A percentile compares a stretch with the other conserved stretches of the same genome.
These are phyloP conservation scores for Dicrurus megarhynchus DNA, from an alignment of 2,113 vertebrate genomes.

Conservation along the genomic window DNA sequence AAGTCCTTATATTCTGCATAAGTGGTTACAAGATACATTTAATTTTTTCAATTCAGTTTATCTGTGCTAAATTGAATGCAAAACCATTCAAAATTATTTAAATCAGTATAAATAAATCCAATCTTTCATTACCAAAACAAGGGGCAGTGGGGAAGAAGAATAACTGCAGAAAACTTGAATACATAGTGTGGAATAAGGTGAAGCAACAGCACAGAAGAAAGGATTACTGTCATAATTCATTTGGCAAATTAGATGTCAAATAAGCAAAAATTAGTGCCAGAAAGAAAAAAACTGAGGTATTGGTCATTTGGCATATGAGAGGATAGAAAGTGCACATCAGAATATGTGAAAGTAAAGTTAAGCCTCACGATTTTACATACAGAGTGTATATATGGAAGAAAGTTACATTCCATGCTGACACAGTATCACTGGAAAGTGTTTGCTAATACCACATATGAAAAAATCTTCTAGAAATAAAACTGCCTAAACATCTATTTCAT, in stretches of 20 bases:
- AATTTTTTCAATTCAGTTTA: background rate
- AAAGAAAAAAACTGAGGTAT: background rate
- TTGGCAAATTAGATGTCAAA: conserved; percentile 24
- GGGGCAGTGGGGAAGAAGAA: fast-evolving
- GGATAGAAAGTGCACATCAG: background rate
- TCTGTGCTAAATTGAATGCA: background rate
- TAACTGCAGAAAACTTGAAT: background rate
- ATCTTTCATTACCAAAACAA: background rate
- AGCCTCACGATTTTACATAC: background rate
- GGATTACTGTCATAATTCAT: conserved; percentile 42
- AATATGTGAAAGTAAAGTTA: background rate
- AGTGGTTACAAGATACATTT: background rate
- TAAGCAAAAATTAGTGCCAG: background rate
- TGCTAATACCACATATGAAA: background rate
- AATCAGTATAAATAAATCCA: background rate
- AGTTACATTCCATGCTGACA: background rate
- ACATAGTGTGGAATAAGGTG: background rate
- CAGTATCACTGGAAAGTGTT: background rate
- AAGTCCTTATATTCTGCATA: background rate
- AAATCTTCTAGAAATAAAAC: background rate
- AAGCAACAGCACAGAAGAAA: background rate
- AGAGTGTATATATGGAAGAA: background rate
- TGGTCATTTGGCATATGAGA: background rate
- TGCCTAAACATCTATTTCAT: background rate
- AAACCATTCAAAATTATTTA: background rate